phyloP scores from a whole-genome alignment of 1,140 invertebrate species.

The Drosophila bocki region DNA sequence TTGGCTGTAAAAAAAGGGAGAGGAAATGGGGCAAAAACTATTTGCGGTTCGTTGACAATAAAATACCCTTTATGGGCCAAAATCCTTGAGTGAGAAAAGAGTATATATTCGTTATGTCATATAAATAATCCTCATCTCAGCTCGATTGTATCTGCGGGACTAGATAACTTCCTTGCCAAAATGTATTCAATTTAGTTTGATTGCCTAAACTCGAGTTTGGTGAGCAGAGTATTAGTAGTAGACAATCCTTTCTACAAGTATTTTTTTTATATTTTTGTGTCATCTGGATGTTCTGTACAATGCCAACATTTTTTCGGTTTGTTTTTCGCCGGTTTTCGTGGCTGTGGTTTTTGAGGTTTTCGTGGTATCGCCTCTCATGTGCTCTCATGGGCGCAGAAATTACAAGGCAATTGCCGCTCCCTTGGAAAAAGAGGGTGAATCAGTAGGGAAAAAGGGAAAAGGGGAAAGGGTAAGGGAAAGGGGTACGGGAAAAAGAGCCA shows the following conservation, averaged over 20 bases:
- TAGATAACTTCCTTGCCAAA: conserved; percentile 24
- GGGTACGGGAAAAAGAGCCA: conserved; percentile 34
- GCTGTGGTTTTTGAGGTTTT: conserved; percentile 47
- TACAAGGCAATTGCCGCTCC: conserved; percentile 75
- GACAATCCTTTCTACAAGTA: conserved; percentile 1
- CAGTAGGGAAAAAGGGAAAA: neutral
- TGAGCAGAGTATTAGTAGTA: conserved; percentile 22
- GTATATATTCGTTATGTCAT: conserved; percentile 24
- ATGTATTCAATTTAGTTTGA: conserved; percentile 55
- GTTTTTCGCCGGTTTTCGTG: conserved; percentile 30
- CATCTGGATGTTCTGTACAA: conserved; percentile 3
- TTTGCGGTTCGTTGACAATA: conserved; percentile 57
- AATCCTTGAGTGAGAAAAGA: conserved; percentile 1
- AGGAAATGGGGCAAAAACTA: conserved; percentile 49
- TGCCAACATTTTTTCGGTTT: conserved; percentile 38
- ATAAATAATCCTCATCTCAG: conserved; percentile 24
- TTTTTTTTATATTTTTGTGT: conserved; percentile 14
- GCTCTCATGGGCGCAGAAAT: conserved; percentile 54
- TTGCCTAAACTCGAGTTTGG: conserved; percentile 23
- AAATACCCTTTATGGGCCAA: conserved; percentile 44
- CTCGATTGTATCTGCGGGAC: neutral
- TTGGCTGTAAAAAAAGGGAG: conserved; percentile 43
- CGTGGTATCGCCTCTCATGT: conserved; percentile 50
- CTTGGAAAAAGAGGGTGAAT: conserved; percentile 16
- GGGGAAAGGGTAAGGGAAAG: neutral